phyloP scores from a whole-genome alignment of 1,140 invertebrate species.

The Drosophila nannoptera region DNA sequence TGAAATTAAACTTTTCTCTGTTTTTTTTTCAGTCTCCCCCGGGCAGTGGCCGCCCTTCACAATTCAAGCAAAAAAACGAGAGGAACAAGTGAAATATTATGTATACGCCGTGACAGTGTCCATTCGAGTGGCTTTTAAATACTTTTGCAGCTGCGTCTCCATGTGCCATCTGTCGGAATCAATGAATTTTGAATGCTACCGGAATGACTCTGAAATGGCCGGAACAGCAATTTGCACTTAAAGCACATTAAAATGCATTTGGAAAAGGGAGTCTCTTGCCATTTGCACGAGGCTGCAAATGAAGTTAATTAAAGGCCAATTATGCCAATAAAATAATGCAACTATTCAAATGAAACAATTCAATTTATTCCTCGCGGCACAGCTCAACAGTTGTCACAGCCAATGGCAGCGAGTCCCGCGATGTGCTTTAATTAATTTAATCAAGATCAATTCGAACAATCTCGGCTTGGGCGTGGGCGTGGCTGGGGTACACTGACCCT shows the following conservation, averaged over 20 bases:
- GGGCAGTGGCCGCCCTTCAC: not conserved
- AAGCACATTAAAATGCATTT: conserved; percentile 18
- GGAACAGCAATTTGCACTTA: conserved; percentile 33
- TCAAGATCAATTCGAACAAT: no score
- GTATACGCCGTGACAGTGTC: conserved; percentile 21
- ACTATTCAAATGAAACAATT: not conserved
- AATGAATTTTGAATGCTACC: conserved; percentile 35
- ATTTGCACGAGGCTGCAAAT: conserved; percentile 3
- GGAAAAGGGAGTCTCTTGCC: not conserved
- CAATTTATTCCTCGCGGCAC: not conserved
- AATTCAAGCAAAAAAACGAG: not conserved
- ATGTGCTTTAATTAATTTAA: no score
- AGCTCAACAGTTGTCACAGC: no score
- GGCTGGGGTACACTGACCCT: conserved; percentile 50
- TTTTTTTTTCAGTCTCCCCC: not conserved
- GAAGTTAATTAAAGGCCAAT: not conserved
- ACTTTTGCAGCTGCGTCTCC: conserved; percentile 2
- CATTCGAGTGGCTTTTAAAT: conserved; percentile 11
- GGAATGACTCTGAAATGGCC: conserved; percentile 31
- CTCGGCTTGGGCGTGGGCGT: not conserved
- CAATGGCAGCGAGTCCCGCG: no score
- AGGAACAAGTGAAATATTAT: conserved; percentile 8
- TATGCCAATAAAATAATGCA: not conserved
- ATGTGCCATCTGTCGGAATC: conserved; percentile 16
- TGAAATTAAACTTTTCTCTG: conserved; percentile 26